Base-by-base conservation (phyloP, 2,888 invertebrate species). In the Melanostoma mellinum region DNA sequence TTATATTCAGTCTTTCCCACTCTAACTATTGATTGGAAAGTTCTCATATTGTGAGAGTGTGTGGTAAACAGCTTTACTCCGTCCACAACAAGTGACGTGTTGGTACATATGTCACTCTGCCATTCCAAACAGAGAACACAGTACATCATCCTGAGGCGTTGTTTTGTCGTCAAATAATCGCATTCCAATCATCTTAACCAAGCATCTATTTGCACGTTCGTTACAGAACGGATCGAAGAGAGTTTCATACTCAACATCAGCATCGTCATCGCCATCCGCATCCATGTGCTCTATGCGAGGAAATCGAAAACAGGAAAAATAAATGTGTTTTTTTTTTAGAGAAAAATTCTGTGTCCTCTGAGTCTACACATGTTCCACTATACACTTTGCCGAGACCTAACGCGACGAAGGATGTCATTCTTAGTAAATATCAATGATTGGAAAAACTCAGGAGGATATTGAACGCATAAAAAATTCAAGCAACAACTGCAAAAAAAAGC, bases 281-380 rank as follows among this genome's bases (percentile, higher is more conserved):
- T 40, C 56, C 55, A 63, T 55, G n/a, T 38, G 42, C 36, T 44
- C 67, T 42, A 30, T 20, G 10, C 6, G 36, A 60, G 76, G 76
- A 81, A 81, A 81, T 81, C 72, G 61, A 10, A 81, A 68, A 65
- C 80, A 79, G 63, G 48, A 76, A 60, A 73, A 75, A 61, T 69
- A 44, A 50, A 55, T 36, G 8, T 38, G 38, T 53, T 58, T 61
- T n/a, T n/a, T 9, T 60, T 53, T n/a, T 10, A 8, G 30, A 32
- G 5, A 73, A 65, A 52, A 1, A 20, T 20, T 20, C 1, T 20
- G 20, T 20, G 61, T 9, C 38, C 20, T 58, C 30, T 33, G 32
- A 36, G 20, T 20, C 35, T 61, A 44, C 58, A 58, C 40, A 58
- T 46, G n/a, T 50, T 42, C n/a, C 40, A 9, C 3, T 6, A 3